phyloP scores from a whole-genome alignment of 2,888 invertebrate genomes.

The Trimorus sp. region DNA sequence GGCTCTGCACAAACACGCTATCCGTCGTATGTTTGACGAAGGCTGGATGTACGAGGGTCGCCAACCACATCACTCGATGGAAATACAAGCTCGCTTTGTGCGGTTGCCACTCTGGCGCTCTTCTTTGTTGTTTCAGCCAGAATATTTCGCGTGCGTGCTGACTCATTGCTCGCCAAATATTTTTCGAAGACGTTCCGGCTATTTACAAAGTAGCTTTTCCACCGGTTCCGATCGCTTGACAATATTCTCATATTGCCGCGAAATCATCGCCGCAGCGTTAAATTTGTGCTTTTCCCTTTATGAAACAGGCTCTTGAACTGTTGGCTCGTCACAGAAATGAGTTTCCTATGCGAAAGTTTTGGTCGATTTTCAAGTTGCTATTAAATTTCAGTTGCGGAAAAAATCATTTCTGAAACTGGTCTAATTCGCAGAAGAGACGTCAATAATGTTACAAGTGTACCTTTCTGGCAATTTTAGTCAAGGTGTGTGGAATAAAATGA shows the following conservation, averaged over 20 bases:
- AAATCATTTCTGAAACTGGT: no score
- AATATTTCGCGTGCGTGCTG: constrained; percentile 45
- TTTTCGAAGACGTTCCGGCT: constrained; percentile 30
- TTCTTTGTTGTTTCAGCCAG: constrained; percentile 52
- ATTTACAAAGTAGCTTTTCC: constrained; percentile 19
- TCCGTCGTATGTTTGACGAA: constrained; percentile 72
- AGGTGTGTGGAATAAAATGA: no score
- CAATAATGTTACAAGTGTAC: no score
- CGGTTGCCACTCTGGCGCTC: constrained; percentile 42
- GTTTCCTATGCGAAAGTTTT: no score
- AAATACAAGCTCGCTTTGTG: constrained; percentile 72
- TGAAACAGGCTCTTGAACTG: no score
- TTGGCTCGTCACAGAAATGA: no score
- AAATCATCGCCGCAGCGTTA: background rate
- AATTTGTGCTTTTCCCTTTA: no score
- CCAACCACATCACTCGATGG: constrained; percentile 78
- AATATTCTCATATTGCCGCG: background rate
- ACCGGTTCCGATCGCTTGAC: background rate
- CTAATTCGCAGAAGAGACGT: no score
- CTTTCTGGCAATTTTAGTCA: no score
- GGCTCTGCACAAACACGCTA: constrained; percentile 72
- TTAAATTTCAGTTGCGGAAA: no score
- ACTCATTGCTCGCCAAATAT: constrained; percentile 35
- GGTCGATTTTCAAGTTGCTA: no score
- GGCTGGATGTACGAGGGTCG: constrained; percentile 74